Evolutionary conservation across 2,797 vertebrate genomes (phyloP).

Genomic region (Tapirus indicus): DNA sequence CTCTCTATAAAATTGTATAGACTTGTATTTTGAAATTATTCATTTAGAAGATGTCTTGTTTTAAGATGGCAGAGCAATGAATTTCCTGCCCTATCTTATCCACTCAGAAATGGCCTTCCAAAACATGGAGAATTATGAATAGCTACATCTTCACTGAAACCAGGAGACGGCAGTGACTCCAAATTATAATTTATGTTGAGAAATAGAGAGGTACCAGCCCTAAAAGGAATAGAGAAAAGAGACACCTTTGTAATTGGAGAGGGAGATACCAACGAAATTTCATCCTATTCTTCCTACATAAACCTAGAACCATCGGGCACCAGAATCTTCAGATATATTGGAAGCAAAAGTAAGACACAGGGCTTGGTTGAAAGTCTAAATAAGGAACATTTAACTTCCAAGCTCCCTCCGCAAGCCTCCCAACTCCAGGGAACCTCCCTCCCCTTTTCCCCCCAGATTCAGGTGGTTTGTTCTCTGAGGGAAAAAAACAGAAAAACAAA

Average conservation of each 20-base stretch:
- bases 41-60: not conserved
- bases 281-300: not conserved
- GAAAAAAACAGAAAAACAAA: not conserved
- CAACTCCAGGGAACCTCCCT: not conserved
- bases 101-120: not conserved
- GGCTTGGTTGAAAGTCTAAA: not conserved
- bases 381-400: not conserved
- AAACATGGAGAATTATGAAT: not conserved
- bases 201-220: not conserved
- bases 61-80: not conserved
- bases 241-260: not conserved
- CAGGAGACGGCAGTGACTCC: not conserved
- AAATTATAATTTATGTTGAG: not conserved
- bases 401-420: too few species aligned
- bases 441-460: not conserved
- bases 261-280: fast-evolving
- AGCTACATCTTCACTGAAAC: not conserved
- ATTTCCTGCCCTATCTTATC: not conserved
- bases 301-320: not conserved
- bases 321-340: not conserved
- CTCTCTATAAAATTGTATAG: not conserved
- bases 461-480: not conserved
- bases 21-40: not conserved
- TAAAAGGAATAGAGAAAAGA: not conserved
- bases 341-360: not conserved